phyloP scores from a whole-genome alignment of 2,113 vertebrate species.

The Aspiorhynchus laticeps region DNA sequence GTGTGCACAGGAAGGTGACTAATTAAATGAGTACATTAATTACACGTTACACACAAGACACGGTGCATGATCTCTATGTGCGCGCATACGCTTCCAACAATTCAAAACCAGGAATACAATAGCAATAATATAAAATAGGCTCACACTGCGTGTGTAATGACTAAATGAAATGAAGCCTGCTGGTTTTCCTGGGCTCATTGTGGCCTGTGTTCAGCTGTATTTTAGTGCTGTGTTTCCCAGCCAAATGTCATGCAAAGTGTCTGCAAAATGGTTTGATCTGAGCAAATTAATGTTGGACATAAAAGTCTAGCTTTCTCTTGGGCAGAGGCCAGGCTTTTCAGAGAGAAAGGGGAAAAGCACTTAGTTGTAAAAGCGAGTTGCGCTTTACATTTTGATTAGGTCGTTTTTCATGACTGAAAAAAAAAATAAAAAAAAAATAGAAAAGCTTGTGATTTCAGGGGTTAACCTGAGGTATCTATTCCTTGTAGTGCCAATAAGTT shows the following conservation, averaged over 20 bases:
- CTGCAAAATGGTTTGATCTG: conserved; percentile 50
- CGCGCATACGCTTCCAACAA: background rate
- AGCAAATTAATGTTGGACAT: conserved; percentile 55
- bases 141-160: conserved; percentile 10
- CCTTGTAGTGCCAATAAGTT: background rate
- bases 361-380: conserved; percentile 30
- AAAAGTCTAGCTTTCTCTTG: conserved; percentile 45
- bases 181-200: conserved; percentile 26
- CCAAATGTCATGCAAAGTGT: conserved; percentile 52
- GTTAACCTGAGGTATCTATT: conserved; percentile 14
- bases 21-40: conserved; percentile 29
- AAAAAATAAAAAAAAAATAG: conserved; percentile 19
- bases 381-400: conserved; percentile 50
- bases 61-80: conserved; percentile 23
- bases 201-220: conserved; percentile 37
- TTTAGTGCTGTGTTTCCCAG: conserved; percentile 39
- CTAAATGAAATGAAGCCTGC: conserved; percentile 35
- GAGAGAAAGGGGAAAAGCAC: conserved; percentile 34
- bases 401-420: conserved; percentile 43
- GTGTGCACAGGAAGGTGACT: conserved; percentile 20
- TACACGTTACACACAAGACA: conserved; percentile 14
- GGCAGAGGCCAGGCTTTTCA: conserved; percentile 46
- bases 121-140: conserved; percentile 16
- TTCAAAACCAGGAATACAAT: conserved; percentile 18
- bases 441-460: conserved; percentile 15